phyloP scores from a whole-genome alignment of 1,140 invertebrate species.

The Phenacoccus solenopsis region DNA sequence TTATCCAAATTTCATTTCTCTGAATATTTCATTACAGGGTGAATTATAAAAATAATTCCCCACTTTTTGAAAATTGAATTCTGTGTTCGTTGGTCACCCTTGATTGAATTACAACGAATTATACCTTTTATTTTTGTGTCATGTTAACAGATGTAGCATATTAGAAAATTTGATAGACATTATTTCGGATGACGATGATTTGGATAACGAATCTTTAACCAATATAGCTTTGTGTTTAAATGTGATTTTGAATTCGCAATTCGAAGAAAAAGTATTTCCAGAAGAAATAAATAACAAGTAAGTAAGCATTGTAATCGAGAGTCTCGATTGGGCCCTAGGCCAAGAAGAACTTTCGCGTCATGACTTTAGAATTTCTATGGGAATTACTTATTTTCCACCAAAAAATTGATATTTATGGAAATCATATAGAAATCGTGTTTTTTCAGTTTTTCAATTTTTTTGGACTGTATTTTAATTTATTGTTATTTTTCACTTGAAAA shows the following conservation, averaged over 20 bases:
- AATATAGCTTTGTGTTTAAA: slow-evolving; percentile 39
- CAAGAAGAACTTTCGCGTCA: not conserved
- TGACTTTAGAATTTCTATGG: not conserved
- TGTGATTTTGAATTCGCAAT: slow-evolving; percentile 38
- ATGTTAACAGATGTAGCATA: slow-evolving; percentile 30
- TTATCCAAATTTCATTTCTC: too few species aligned
- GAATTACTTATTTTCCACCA: too few species aligned
- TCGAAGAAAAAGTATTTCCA: slow-evolving; percentile 40
- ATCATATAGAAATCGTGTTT: not conserved
- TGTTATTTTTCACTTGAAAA: too few species aligned
- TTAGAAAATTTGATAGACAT: slow-evolving; percentile 56
- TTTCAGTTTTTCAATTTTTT: too few species aligned
- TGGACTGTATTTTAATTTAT: too few species aligned
- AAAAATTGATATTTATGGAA: too few species aligned
- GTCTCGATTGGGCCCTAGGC: not conserved
- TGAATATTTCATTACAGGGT: too few species aligned
- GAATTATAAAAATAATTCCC: too few species aligned
- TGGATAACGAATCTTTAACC: slow-evolving; percentile 46
- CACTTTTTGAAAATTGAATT: too few species aligned
- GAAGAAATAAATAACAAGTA: slow-evolving; percentile 32
- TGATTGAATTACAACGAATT: too few species aligned
- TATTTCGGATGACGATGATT: slow-evolving; percentile 48
- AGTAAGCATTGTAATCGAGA: not conserved
- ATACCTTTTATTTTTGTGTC: not conserved
- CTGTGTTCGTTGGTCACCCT: too few species aligned